Percentiles rank a stretch among this genome's conserved stretches.
phyloP scores from a whole-genome alignment of 2,113 vertebrate species.

The Hippolais icterina region DNA sequence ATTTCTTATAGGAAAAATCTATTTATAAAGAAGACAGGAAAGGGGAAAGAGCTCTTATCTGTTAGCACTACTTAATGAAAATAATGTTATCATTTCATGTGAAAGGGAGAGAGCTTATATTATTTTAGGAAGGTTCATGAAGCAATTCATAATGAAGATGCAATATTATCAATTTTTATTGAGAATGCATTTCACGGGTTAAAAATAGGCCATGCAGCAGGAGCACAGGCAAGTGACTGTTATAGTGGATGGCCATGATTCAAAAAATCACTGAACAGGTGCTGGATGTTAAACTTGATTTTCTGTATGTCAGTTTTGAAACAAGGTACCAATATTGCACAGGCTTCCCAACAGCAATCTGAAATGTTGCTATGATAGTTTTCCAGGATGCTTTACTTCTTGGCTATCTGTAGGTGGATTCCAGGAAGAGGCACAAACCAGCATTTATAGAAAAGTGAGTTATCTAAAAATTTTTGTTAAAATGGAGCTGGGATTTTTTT shows the following conservation, averaged over 20 bases:
- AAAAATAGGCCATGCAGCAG: not conserved
- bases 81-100: not conserved
- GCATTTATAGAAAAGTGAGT: not conserved
- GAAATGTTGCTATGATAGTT: conserved; percentile 52
- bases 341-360: conserved; percentile 28
- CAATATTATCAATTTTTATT: not conserved
- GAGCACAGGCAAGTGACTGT: not conserved
- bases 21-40: conserved; percentile 20
- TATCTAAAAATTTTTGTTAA: not conserved
- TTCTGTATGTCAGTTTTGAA: conserved; percentile 50
- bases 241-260: not conserved
- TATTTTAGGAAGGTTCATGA: not conserved
- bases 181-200: not conserved
- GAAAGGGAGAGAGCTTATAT: not conserved
- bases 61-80: not conserved
- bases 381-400: conserved; percentile 39
- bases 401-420: conserved; percentile 43
- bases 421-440: not conserved
- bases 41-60: conserved; percentile 4
- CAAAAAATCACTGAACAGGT: not conserved
- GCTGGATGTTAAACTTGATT: conserved; percentile 10
- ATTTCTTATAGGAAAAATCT: conserved; percentile 43
- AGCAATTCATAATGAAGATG: not conserved
- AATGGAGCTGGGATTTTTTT: not conserved
- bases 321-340: conserved; percentile 5